Evolutionary conservation across 2,797 vertebrate species (phyloP).

Genomic region (Hirundo rustica): DNA sequence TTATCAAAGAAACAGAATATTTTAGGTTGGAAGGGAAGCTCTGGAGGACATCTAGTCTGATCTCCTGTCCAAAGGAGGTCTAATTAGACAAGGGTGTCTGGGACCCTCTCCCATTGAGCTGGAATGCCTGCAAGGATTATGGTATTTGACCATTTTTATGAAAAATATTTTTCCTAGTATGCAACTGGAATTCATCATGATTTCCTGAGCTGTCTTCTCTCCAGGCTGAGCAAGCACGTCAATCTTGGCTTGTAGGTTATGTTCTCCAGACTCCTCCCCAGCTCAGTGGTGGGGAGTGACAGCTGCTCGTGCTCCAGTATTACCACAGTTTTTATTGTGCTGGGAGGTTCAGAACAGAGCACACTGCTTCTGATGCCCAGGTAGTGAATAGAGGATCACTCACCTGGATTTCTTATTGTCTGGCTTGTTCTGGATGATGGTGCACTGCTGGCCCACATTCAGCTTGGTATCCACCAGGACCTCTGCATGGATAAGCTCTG

Average conservation of each 20-base stretch:
- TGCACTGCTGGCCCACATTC: background rate
- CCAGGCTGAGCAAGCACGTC: background rate
- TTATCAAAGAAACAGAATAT: background rate
- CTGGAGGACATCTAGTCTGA: background rate
- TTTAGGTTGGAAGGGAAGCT: background rate
- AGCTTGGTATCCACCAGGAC: background rate
- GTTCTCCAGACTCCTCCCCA: background rate
- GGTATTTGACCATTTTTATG: background rate
- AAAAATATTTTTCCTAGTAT: background rate
- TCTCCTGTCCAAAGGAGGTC: background rate
- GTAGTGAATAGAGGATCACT: background rate
- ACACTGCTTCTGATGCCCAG: background rate
- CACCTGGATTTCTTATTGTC: background rate
- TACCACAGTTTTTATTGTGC: background rate
- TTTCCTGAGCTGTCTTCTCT: background rate
- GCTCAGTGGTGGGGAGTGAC: accelerated
- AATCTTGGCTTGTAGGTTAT: background rate
- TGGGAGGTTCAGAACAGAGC: background rate
- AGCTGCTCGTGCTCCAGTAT: background rate
- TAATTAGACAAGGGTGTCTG: background rate
- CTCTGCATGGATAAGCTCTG: background rate
- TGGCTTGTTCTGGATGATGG: background rate
- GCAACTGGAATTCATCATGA: background rate
- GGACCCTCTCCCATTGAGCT: background rate
- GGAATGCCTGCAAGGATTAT: background rate